Conservation (phyloP, 2,797 vertebrate species). For the Macropodus opercularis region DNA sequence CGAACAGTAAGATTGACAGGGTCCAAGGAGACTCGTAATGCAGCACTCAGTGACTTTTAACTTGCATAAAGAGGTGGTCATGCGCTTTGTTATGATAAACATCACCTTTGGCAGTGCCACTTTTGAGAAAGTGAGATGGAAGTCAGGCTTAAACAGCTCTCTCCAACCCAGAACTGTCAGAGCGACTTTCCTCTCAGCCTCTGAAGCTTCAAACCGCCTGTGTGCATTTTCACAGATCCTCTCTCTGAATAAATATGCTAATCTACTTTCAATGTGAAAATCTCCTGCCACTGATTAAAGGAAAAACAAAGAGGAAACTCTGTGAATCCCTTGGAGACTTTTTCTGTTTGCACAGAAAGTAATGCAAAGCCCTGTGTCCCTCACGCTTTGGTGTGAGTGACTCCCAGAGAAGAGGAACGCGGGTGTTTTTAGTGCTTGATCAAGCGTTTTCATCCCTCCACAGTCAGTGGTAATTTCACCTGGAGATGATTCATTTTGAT, state of each 20-base stretch:
- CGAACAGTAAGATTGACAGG: conserved; percentile 2
- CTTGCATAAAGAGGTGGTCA: conserved; percentile 33
- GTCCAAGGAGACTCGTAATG: conserved; percentile 33
- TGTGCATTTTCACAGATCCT: conserved; percentile 56
- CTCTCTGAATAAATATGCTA: conserved; percentile 64
- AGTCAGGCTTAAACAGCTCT: conserved; percentile 39
- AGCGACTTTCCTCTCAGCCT: conserved; percentile 37
- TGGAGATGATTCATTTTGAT: conserved; percentile 27
- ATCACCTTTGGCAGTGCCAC: conserved; percentile 57
- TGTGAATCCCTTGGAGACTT: conserved; percentile 56
- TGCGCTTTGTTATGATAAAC: conserved; percentile 72
- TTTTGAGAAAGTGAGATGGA: conserved; percentile 52
- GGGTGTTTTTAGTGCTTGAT: conserved; percentile 24
- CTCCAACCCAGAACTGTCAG: conserved; percentile 70
- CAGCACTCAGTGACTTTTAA: conserved; percentile 41
- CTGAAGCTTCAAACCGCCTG: conserved; percentile 37
- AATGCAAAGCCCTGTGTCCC: conserved; percentile 44
- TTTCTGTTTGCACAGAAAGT: conserved; percentile 38
- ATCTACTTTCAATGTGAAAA: conserved; percentile 67
- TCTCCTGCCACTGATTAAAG: conserved; percentile 67
- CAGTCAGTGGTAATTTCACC: conserved; percentile 17
- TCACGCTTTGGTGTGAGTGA: conserved; percentile 50
- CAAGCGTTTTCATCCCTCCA: background rate
- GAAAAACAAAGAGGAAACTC: conserved; percentile 67
- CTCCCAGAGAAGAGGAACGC: conserved; percentile 27